Base-by-base conservation (phyloP, 2,113 vertebrate genomes). In the Zosterops pallidus region DNA sequence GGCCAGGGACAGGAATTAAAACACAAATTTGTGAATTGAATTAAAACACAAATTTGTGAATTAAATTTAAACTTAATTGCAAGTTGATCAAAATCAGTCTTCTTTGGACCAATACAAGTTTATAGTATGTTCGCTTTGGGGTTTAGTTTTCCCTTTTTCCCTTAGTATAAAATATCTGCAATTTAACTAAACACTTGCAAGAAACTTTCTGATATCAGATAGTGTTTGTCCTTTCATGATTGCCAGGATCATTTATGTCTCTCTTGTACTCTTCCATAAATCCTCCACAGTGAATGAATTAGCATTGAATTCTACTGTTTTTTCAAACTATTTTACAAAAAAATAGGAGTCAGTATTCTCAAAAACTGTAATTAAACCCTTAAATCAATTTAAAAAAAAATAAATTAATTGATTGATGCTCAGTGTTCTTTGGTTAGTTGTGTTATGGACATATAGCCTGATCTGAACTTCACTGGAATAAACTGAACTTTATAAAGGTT, bases 141-240 rank as follows among this genome's bases (percentile, higher is more conserved):
- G 33, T 70, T 82, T 47, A 19, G 35, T 82, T 50, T 50, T 35
- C 8, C 9, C 5, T 57, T 82, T 67, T 46, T 26, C 14, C 5
- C 18, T 33, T 80, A 49, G 2, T 24, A 44, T 26, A 64, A 79
- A 83, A 47, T 72, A 64, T 12, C 2, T n/a, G 6, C 19, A 64
- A 59, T 14, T 76, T 42, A 85, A 85, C 15, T 42, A 47, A 78
- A 35, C 9, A 19, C 4, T 69, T 76, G 21, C 44, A 76, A 76
- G 9, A 17, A 81, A 46, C 21, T 67, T 78, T 77, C 21, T 94
- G 24, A 65, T 62, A 86, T 92, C 56, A 78, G 39, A 26, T 35
- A 29, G 6, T 35, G 6, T 56, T 71, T 0, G 0, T 41, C 39
- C 9, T 68, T 80, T 68, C 25, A 11, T 52, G 6, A 47, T 14